Evolutionary conservation across 2,888 invertebrate genomes (phyloP), one percentile per base, ranked within the genome.

Genomic region (Orthosia gracilis): DNA sequence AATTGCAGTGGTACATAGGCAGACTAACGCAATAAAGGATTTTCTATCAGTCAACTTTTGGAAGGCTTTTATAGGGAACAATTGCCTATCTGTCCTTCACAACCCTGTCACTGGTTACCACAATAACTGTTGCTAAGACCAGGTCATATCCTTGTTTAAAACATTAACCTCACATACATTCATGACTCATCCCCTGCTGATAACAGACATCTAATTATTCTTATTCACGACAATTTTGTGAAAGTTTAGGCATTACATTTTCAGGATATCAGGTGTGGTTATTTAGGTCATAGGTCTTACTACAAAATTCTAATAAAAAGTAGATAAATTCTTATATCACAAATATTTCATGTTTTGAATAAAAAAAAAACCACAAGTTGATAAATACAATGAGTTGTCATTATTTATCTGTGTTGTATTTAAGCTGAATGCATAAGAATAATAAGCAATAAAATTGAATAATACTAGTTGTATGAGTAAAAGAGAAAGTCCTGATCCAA

Each of bases 401-500:
- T 45, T 70, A 65, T 31, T 78, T 55, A 55, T 50, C 50, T 79
- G 18, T 69, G 55, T 40, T 40, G 40, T 40, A 40, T 40, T 40
- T 40, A 9, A 9, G 40, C 9, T 40, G 40, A 40, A 40, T n/a
- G 17, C 15, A 66, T n/a, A 0, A 17, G 23, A 65, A 57, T n/a
- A 57, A 23, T 47, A 54, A n/a, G n/a, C 40, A 23, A 55, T 31
- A 54, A 62, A 21, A 74, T 55, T 55, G 0, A 58, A 5, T 59
- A 67, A 58, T 50, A 59, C 57, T 62, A 69, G 49, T 31, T 57
- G 18, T 13, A 54, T 54, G 59, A 69, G 21, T 31, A 84, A 83
- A 87, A 83, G 87, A 79, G 87, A 88, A 87, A 87, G 88, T 88
- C 78, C 80, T 84, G 76, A 81, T 67, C 54, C n/a, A 72, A 85